Evolutionary conservation across 2,797 vertebrate genomes (phyloP).

Genomic region (Typhlichthys subterraneus): DNA sequence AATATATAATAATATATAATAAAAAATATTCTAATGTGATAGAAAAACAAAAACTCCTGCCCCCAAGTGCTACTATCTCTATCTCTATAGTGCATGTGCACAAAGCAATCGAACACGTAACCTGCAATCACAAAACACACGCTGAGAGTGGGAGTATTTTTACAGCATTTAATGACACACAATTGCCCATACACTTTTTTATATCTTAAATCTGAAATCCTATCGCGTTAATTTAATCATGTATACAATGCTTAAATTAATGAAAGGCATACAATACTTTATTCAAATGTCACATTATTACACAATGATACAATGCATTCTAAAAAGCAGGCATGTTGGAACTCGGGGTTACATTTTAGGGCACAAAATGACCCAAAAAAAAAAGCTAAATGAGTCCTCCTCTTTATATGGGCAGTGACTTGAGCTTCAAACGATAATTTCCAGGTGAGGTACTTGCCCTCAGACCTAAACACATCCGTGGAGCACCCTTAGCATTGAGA

Average conservation of each 20-base stretch:
- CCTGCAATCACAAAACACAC: slow-evolving; percentile 16
- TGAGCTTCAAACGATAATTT: slow-evolving; percentile 28
- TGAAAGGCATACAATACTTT: slow-evolving; percentile 48
- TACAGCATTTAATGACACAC: slow-evolving; percentile 73
- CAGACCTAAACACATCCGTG: slow-evolving; percentile 16
- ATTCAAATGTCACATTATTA: slow-evolving; percentile 50
- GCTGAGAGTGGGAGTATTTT: slow-evolving; percentile 28
- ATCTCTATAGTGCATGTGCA: too few species aligned
- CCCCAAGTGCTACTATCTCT: too few species aligned
- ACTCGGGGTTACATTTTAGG: slow-evolving; percentile 37
- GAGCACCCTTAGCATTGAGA: slow-evolving; percentile 5
- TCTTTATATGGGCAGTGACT: slow-evolving; percentile 17
- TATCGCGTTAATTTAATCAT: slow-evolving; percentile 16
- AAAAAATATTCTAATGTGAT: slow-evolving; percentile 1
- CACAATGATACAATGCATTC: slow-evolving; percentile 37
- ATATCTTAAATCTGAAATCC: slow-evolving; percentile 36
- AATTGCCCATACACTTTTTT: slow-evolving; percentile 53
- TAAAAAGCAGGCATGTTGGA: slow-evolving; percentile 42
- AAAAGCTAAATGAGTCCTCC: slow-evolving; percentile 12
- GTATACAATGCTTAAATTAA: slow-evolving; percentile 37
- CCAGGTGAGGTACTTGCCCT: slow-evolving; percentile 9
- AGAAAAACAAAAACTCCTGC: background rate
- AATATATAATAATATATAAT: too few species aligned
- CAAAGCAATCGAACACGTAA: background rate
- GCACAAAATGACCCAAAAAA: slow-evolving; percentile 19